These are phyloP conservation scores for Tetraneura akinire DNA, from an alignment of 1,140 invertebrate species.

Conservation along the genomic window DNA sequence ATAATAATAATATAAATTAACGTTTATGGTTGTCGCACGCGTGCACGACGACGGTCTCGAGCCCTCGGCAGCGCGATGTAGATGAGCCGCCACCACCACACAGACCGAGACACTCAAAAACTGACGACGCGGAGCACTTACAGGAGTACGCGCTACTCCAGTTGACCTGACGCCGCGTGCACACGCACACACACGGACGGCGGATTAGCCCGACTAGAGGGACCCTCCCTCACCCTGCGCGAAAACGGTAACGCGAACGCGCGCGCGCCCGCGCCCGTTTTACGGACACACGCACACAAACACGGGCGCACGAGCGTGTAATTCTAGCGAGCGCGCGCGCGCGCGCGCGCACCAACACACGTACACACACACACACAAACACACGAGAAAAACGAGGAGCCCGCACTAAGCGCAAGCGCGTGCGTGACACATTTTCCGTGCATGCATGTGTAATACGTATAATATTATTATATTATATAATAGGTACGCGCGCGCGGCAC, in stretches of 20 bases:
- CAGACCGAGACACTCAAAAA: slow-evolving; percentile 46
- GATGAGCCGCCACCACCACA: slow-evolving; percentile 19
- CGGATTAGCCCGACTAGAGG: slow-evolving; percentile 48
- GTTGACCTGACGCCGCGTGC: slow-evolving; percentile 51
- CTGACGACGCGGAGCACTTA: slow-evolving; percentile 43
- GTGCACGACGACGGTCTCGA: slow-evolving; percentile 16
- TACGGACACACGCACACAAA: not conserved
- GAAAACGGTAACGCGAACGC: slow-evolving; percentile 24
- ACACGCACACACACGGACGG: slow-evolving; percentile 46
- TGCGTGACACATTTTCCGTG: not conserved
- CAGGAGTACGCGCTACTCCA: slow-evolving; percentile 44
- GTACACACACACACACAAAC: not conserved
- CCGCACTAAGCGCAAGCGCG: not conserved
- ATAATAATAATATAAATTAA: too few species aligned
- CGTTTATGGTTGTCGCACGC: not conserved
- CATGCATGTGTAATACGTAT: not conserved
- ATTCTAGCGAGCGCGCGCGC: too few species aligned
- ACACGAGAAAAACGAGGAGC: not conserved
- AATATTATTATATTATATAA: too few species aligned
- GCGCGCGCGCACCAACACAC: not conserved
- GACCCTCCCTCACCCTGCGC: slow-evolving; percentile 43
- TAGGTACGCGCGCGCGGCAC: not conserved
- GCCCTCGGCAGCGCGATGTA: slow-evolving; percentile 33
- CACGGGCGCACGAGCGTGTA: too few species aligned
- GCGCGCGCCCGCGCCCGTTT: not conserved